phyloP scores from a whole-genome alignment of 2,888 invertebrate species.

The Diaperis boleti region DNA sequence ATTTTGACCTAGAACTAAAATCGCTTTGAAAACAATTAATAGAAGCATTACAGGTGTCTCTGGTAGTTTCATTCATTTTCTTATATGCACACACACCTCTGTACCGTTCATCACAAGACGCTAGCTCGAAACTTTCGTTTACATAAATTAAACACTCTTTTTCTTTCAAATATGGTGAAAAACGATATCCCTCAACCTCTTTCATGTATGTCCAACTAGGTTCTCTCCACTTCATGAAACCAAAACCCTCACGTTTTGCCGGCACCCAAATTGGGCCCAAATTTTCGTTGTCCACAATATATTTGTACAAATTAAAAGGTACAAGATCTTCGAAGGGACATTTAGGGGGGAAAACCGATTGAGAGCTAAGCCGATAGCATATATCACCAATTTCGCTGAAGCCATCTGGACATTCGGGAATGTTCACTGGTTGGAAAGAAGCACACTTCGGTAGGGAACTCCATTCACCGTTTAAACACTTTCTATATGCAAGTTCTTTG shows the following conservation, averaged over 20 bases:
- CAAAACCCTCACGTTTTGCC: slow-evolving; percentile 8
- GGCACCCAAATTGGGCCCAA: slow-evolving; percentile 14
- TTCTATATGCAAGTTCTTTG: background rate
- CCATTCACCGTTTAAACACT: slow-evolving; percentile 10
- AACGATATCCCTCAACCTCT: background rate
- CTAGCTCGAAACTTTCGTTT: slow-evolving; percentile 3
- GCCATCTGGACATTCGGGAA: slow-evolving; percentile 4
- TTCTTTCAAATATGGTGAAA: slow-evolving; percentile 1
- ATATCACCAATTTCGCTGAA: background rate
- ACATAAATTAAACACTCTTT: background rate
- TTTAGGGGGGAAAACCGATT: slow-evolving; percentile 1
- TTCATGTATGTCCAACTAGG: background rate
- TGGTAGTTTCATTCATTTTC: slow-evolving; percentile 15
- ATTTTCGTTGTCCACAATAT: background rate
- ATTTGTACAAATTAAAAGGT: slow-evolving; percentile 12
- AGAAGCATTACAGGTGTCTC: background rate
- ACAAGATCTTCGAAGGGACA: slow-evolving; percentile 14
- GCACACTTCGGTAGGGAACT: background rate
- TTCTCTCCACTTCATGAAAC: slow-evolving; percentile 15
- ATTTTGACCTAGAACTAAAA: slow-evolving; percentile 47
- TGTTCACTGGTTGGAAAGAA: background rate
- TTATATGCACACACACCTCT: slow-evolving; percentile 52
- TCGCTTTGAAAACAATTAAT: slow-evolving; percentile 42
- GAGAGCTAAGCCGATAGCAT: background rate
- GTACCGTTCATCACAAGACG: slow-evolving; percentile 49